Percentiles rank a stretch among this genome's conserved stretches.
phyloP scores from a whole-genome alignment of 2,888 invertebrate species.

The Hirtodrosophila confusa region DNA sequence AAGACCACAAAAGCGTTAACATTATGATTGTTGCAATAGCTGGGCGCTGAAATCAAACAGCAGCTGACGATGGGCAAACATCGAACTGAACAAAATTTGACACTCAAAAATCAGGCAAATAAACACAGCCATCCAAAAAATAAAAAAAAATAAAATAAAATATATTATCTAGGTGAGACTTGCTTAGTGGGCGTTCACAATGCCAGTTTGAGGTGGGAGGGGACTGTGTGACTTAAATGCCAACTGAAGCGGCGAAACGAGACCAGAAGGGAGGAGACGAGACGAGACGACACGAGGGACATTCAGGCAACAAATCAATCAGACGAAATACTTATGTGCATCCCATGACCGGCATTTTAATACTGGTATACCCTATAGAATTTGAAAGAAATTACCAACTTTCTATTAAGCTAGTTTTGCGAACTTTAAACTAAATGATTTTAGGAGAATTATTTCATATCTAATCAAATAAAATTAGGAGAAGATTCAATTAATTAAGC shows the following conservation, averaged over 20 bases:
- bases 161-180: constrained; percentile 51
- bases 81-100: constrained; percentile 11
- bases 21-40: constrained; percentile 49
- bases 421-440: no score
- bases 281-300: no score
- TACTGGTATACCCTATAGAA: constrained; percentile 17
- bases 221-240: not conserved
- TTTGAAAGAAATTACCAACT: not conserved
- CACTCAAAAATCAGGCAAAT: constrained; percentile 27
- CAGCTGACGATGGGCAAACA: constrained; percentile 63
- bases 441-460: no score
- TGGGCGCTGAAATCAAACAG: constrained; percentile 21
- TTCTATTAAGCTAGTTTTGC: no score
- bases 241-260: not conserved
- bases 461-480: no score
- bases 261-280: not conserved
- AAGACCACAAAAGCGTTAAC: constrained; percentile 33
- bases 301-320: constrained; percentile 66
- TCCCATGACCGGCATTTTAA: constrained; percentile 66
- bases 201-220: not conserved
- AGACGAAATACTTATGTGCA: constrained; percentile 40
- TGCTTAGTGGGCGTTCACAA: constrained; percentile 21
- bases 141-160: constrained; percentile 2
- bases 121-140: constrained; percentile 19
- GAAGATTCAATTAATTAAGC: no score